A percentile compares a stretch with the other conserved stretches of the same genome.
phyloP scores from a whole-genome alignment of 2,797 vertebrate species.

The Lophius americanus region DNA sequence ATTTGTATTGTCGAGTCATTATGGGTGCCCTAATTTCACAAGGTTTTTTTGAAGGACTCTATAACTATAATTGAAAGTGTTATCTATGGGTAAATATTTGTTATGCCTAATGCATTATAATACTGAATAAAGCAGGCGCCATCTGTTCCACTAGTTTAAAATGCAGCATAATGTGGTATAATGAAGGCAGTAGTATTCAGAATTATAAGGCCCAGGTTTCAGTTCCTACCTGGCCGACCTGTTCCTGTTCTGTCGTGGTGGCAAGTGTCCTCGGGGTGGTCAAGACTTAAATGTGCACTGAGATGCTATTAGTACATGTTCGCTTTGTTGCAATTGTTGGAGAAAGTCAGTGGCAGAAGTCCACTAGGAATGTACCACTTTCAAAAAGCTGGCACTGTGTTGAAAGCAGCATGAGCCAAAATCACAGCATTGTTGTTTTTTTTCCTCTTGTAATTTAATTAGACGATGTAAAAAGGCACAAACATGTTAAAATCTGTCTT shows the following conservation, averaged over 20 bases:
- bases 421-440: too few relatives aligned
- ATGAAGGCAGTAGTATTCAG: not conserved
- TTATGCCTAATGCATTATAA: not conserved
- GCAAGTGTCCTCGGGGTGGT: not conserved
- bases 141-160: not conserved
- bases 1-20: too few relatives aligned
- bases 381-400: slow-evolving; percentile 5
- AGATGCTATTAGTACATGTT: not conserved
- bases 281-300: slow-evolving; percentile 10
- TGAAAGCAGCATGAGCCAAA: not conserved
- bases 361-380: not conserved
- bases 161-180: not conserved
- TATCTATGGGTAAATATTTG: too few relatives aligned
- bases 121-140: too few relatives aligned
- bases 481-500: too few relatives aligned
- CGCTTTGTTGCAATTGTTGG: not conserved
- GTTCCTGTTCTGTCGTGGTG: not conserved
- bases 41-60: too few relatives aligned
- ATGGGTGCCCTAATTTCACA: too few relatives aligned
- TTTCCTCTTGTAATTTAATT: too few relatives aligned
- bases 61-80: too few relatives aligned
- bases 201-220: not conserved
- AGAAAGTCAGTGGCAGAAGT: slow-evolving; percentile 12
- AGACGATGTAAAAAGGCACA: too few relatives aligned
- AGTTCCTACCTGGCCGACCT: not conserved